Evolutionary conservation across 1,140 invertebrate species (phyloP), one percentile per base, ranked within the genome.

Genomic region (Sinella curviseta): DNA sequence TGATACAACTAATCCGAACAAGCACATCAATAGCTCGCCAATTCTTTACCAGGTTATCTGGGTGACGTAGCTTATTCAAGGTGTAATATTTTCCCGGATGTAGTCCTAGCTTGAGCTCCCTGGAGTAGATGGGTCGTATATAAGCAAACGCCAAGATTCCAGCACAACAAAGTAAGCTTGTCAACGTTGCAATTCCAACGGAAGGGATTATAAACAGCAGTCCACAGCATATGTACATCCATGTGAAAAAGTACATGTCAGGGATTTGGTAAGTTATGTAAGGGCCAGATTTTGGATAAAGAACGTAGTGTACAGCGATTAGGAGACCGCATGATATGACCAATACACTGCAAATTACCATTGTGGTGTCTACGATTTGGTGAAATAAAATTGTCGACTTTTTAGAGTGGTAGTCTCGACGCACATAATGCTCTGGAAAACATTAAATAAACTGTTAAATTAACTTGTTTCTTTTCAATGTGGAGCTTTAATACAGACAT

Each of bases 221-320:
- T 3, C 55, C 55, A 8, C 12, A 17, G n/a, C 14, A 4, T 14
- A 60, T 26, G n/a, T 60, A 60, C 24, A 60, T 60, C 8, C 55
- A 60, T 60, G 55, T 60, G 24, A 60, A 60, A 26, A 60, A 60
- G 24, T 60, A 60, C 55, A 60, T 60, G 55, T 60, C 55, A 3
- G 55, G 55, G 4, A 60, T 60, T 24, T 14, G n/a, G 55, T 60
- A 60, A 4, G 55, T 60, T 26, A 60, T 60, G 24, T 60, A 60
- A 4, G 55, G 55, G 3, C 12, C 55, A n/a, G 55, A 60, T 26
- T 60, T 60, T 4, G 55, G 55, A 24, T 17, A 60, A 3, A 60
- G 4, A 26, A 60, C 12, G 55, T 60, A 60, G n/a, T 60, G 55
- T 17, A 12, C 4, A 26, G 3, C 3, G 55, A 60, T 26, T 26